Evolutionary conservation across 2,113 vertebrate genomes (phyloP), one percentile per base, ranked within the genome.

Genomic region (Promerops cafer): DNA sequence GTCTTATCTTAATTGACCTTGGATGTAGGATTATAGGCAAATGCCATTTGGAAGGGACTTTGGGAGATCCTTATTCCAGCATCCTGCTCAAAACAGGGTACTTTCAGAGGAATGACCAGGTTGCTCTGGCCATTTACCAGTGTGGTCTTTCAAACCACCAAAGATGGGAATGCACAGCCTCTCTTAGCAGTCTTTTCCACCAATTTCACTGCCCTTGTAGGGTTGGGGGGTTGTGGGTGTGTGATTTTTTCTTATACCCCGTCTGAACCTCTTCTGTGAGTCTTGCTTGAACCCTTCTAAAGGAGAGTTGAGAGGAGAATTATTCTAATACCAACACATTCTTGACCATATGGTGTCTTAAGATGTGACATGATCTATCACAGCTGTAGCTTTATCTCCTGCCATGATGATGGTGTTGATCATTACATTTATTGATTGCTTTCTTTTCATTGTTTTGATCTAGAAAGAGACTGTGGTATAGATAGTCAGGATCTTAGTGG

Each of bases 111-210:
- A 69, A 23, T 63, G 30, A 30, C 23, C 24, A 30, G 20, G 7
- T 52, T 69, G 10, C 1, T 3, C 22, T 56, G 70, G 18, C 28
- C 0, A 0, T 84, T 89, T 33, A 2, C 28, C 27, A 27, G 9
- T 37, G 14, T n/a, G 28, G 12, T 69, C 45, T 70, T 80, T 20
- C 44, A 80, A 33, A 78, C 12, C 24, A 52, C 33, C 5, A 5
- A 61, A 8, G 28, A 26, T 68, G 28, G n/a, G 17, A 52, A n/a
- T 13, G 13, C 15, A 14, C n/a, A 74, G 16, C 11, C 9, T 49
- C 22, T 90, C 14, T 54, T n/a, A 42, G 13, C 12, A 22, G 49
- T 37, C 28, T 80, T 69, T 80, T 45, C n/a, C 21, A 18, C 23
- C 15, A 16, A 16, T 69, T 61, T 70, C 42, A 30, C 10, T 74